These are phyloP conservation scores for Merops nubicus DNA, from an alignment of 2,113 vertebrate species.

Conservation along the genomic window DNA sequence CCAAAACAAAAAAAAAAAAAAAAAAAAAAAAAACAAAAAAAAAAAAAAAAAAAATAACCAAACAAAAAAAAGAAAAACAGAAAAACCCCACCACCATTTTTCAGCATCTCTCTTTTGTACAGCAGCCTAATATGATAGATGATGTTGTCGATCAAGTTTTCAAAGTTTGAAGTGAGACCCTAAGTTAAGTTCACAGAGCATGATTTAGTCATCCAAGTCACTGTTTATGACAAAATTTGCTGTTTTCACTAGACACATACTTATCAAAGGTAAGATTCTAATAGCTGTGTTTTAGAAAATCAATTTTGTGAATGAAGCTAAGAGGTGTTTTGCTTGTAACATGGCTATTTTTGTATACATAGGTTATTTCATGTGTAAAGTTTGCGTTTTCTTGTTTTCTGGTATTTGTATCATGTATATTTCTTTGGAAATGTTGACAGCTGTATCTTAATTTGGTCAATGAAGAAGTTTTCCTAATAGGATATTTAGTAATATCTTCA, in stretches of 20 bases:
- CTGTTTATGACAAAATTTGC: background rate
- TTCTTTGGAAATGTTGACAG: background rate
- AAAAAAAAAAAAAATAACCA: no score
- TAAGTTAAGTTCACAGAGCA: background rate
- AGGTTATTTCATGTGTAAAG: background rate
- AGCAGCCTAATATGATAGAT: background rate
- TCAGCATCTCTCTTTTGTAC: background rate
- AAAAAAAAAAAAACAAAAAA: no score
- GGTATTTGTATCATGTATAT: background rate
- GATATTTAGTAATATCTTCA: background rate
- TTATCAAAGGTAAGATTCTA: background rate
- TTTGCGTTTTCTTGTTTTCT: background rate
- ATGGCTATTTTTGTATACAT: background rate
- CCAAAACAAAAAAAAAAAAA: no score
- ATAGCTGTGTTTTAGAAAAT: background rate
- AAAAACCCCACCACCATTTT: no score
- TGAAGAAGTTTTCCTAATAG: background rate
- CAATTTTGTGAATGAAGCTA: background rate
- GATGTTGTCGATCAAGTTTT: background rate
- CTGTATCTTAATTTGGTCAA: background rate
- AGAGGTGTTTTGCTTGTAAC: background rate
- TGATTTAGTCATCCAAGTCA: background rate
- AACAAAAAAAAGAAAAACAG: no score
- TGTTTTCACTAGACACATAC: background rate
- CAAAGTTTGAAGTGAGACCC: background rate